A percentile compares a stretch with the other conserved stretches of the same genome.
Evolutionary conservation across 2,797 vertebrate species (phyloP).

Genomic region (Acrossocheilus wenchowensis): DNA sequence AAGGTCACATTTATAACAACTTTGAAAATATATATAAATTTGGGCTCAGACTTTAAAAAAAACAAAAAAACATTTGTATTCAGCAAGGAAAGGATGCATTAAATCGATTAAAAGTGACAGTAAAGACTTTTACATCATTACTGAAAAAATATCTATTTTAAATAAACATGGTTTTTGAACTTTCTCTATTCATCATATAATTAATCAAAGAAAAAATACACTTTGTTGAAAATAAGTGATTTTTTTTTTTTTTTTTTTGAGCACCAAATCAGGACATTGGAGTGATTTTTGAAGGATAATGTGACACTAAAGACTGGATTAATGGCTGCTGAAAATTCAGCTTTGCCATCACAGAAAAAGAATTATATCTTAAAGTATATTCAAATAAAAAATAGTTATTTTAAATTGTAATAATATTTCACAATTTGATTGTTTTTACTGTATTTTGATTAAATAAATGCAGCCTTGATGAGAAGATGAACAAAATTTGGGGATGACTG

Average conservation of each 20-base stretch:
- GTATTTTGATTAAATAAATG: neutral
- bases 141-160: neutral
- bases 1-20: neutral
- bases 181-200: too few species aligned
- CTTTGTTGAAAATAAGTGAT: too few species aligned
- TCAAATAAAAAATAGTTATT: neutral
- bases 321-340: too few species aligned
- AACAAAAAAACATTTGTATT: neutral
- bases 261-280: too few species aligned
- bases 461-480: neutral
- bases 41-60: neutral
- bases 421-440: neutral
- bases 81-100: neutral
- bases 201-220: too few species aligned
- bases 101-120: neutral
- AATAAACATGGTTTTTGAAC: neutral
- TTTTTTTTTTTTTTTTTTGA: too few species aligned
- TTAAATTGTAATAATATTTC: neutral
- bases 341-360: too few species aligned
- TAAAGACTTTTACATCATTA: neutral
- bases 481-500: neutral
- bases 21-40: neutral
- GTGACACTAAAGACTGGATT: too few species aligned
- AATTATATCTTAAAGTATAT: too few species aligned
- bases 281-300: too few species aligned